Conservation (phyloP, 2,113 vertebrate species). For the Xenopus tropicalis region DNA sequence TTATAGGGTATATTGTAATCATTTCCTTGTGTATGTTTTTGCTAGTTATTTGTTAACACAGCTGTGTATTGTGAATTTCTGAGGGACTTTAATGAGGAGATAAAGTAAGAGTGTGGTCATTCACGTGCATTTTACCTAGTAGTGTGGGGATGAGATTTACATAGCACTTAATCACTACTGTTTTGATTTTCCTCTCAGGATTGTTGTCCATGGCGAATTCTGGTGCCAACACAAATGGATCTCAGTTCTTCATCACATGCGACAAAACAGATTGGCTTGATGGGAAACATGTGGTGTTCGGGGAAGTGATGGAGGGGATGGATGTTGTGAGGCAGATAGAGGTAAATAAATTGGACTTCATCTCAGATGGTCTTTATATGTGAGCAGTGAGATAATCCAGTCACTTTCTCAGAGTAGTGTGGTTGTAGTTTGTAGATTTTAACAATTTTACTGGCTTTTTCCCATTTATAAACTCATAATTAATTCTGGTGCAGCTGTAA, state of each 20-base stretch:
- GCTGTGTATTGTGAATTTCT: background rate
- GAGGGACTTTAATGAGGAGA: too few species aligned
- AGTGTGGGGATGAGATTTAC: background rate
- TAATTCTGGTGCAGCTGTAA: too few species aligned
- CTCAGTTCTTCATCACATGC: constrained; percentile 92
- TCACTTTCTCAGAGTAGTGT: too few species aligned
- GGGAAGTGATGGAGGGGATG: constrained; percentile 90
- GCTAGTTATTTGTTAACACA: background rate
- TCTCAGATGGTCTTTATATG: background rate
- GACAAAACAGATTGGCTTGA: constrained; percentile 94
- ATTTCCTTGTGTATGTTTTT: background rate
- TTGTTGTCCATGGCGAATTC: constrained; percentile 92
- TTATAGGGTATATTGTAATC: too few species aligned
- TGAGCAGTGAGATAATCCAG: background rate
- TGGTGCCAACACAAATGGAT: constrained; percentile 82
- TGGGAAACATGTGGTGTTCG: constrained; percentile 91
- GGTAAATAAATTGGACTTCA: constrained; percentile 52
- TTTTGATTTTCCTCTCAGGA: constrained; percentile 51
- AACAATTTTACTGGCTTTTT: too few species aligned
- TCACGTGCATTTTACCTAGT: too few species aligned
- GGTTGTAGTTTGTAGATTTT: too few species aligned
- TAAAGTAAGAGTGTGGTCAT: too few species aligned
- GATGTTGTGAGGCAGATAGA: constrained; percentile 84
- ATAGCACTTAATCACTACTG: background rate
- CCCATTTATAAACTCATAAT: too few species aligned